Conservation (phyloP, 2,113 vertebrate species). For the Cricetomys ansorgei region DNA sequence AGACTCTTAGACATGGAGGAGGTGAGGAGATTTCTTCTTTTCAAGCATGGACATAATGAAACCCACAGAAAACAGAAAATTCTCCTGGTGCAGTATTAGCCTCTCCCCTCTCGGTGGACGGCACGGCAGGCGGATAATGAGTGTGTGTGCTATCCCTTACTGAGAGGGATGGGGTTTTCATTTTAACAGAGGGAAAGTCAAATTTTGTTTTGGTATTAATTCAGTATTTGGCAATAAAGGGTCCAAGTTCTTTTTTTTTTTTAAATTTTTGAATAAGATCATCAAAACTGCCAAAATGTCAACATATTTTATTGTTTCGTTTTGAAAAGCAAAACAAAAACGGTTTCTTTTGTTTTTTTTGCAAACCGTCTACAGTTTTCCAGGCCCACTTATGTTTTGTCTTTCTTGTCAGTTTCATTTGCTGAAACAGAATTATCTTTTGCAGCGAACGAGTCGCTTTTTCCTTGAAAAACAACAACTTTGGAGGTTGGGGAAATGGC, state of each 20-base stretch:
- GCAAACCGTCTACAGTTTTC: not conserved
- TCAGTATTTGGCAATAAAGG: conserved; percentile 56
- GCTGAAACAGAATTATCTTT: not conserved
- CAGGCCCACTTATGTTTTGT: not conserved
- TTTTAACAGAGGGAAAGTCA: conserved; percentile 21
- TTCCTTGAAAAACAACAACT: not conserved
- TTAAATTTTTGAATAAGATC: conserved; percentile 58
- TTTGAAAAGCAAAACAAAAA: conserved; percentile 42
- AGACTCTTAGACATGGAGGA: not conserved
- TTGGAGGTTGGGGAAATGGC: not conserved
- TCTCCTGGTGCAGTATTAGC: not conserved
- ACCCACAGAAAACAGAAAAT: not conserved
- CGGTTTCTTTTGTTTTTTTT: not conserved
- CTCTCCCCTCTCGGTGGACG: not conserved
- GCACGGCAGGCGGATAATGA: not conserved
- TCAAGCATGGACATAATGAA: not conserved
- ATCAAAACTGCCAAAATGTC: conserved; percentile 69
- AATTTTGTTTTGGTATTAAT: conserved; percentile 61
- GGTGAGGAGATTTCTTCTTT: not conserved
- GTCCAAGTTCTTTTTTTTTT: not conserved
- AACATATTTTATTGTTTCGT: conserved; percentile 72
- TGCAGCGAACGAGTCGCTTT: not conserved
- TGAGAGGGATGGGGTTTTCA: not conserved
- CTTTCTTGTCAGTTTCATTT: not conserved
- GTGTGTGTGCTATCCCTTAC: not conserved